Evolutionary conservation across 2,888 invertebrate species (phyloP), one percentile per base, ranked within the genome.

Genomic region (Eristalinus aeneus): DNA sequence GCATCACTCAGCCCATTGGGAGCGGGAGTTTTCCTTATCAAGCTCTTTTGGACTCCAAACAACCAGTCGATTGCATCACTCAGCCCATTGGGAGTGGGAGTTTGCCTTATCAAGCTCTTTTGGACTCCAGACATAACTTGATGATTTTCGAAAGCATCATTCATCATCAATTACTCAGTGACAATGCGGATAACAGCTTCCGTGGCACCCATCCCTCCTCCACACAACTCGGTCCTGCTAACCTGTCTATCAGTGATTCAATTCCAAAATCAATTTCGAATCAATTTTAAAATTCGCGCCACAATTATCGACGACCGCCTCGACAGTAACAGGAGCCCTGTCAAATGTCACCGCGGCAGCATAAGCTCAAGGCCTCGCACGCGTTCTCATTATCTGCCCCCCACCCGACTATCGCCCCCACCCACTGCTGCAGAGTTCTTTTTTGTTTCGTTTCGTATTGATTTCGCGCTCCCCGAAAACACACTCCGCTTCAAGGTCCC

Each of bases 331-430:
- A 74, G 31, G 32, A 46, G 39, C 32, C 58, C 39, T 12, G 12
- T 32, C 11, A 67, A 58, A 10, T 76, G 11, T 76, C 68, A 31
- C n/a, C 6, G 56, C 16, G 54, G 58, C 22, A 60, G 75, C 67
- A 76, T 61, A 76, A 76, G 67, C 76, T 68, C 68, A 76, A 68
- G 76, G 68, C 61, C 61, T 53, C 39, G 60, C 76, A 76, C 68
- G 76, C 76, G 76, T 61, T 76, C 76, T 68, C 68, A 34, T 46
- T 76, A 76, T 53, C 53, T 9, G 34, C 34, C 34, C 34, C 34
- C 10, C 34, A 46, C 46, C 46, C 8, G 16, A 11, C 4, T 4
- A 4, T n/a, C 12, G n/a, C 39, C 39, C 1, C 46, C 46, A 16
- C 46, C 46, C 46, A 8, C 6, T 64, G 22, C n/a, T n/a, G 31